Base-by-base conservation (phyloP, 2,113 vertebrate species). In the Hyperopisus bebe region DNA sequence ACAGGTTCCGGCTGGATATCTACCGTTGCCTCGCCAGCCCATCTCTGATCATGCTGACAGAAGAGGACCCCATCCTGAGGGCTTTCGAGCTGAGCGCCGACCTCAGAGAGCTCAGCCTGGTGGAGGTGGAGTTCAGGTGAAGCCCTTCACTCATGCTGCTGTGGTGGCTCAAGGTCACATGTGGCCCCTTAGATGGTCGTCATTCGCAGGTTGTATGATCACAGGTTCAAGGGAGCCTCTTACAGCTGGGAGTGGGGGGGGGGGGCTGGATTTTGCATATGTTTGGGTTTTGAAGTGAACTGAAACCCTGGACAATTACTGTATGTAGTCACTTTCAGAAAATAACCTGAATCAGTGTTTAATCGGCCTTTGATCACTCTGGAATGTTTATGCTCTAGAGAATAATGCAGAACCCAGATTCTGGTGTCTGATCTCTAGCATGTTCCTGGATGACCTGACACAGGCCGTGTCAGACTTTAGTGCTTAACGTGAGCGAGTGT, bases 71-170 rank as follows among this genome's bases (percentile, higher is more conserved):
- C 5, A 99, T 99, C 89, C 96, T 99, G 53, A 93, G 98, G 93
- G 98, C 98, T 44, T 99, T 99, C 92, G 98, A 99, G 95, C 97
- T 99, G 90, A 99, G 98, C 89, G 94, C 97, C 91, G 98, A 99
- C 93, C 96, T 99, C 88, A 98, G 96, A 94, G 98, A 99, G 95
- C 96, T 99, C 91, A 99, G 98, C 91, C 96, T 99, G 46, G 98
- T 99, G 46, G 98, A 99, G 90, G 98, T 99, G 94, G 98, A 99
- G 94, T 99, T 99, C 96, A 98, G 98, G 98, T 99, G 70, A 80
- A 42, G 13, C 74, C 35, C 31, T 80, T 80, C 74, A 39, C 27
- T 39, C 10, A 11, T 31, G 27, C n/a, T 31, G 66, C 9, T 3
- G 1, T 74, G 66, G 66, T 2, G 3, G 66, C 66, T 15, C 66